These are phyloP conservation scores for Gonatopus flavifemur DNA, from an alignment of 1,140 invertebrate genomes.

Conservation along the genomic window DNA sequence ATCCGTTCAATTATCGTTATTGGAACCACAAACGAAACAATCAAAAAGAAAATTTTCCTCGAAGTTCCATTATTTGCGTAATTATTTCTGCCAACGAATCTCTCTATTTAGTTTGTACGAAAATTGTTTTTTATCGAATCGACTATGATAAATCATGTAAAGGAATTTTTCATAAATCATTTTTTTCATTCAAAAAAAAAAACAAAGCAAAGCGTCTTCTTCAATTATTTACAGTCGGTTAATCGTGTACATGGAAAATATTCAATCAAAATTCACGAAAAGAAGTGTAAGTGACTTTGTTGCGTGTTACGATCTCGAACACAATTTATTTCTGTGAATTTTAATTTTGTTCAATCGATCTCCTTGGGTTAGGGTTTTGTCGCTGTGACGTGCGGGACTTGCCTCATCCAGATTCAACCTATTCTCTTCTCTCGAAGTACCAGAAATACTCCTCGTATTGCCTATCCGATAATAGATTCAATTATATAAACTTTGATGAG, in stretches of 20 bases:
- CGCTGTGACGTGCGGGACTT: too few relatives aligned
- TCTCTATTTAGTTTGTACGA: conserved; percentile 24
- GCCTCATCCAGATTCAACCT: too few relatives aligned
- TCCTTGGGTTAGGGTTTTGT: conserved; percentile 44
- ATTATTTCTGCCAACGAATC: conserved; percentile 11
- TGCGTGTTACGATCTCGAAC: not conserved
- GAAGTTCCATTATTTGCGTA: conserved; percentile 15
- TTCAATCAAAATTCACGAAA: too few relatives aligned
- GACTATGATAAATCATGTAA: conserved; percentile 21
- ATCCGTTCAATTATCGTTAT: not conserved
- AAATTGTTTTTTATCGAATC: conserved; percentile 24
- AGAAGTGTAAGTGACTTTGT: too few relatives aligned
- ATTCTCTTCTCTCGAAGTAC: too few relatives aligned
- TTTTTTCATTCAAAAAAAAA: not conserved
- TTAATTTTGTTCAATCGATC: conserved; percentile 45
- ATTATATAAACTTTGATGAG: too few relatives aligned
- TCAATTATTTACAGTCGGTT: too few relatives aligned
- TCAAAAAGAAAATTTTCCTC: too few relatives aligned
- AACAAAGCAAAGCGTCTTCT: not conserved
- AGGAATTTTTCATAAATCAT: conserved; percentile 19
- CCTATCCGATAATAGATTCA: too few relatives aligned
- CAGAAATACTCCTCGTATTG: too few relatives aligned
- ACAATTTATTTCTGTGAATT: conserved; percentile 16
- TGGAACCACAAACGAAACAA: too few relatives aligned
- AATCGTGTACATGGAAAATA: too few relatives aligned